These are phyloP conservation scores for Columba livia DNA, from an alignment of 2,113 vertebrate species.

Conservation along the genomic window DNA sequence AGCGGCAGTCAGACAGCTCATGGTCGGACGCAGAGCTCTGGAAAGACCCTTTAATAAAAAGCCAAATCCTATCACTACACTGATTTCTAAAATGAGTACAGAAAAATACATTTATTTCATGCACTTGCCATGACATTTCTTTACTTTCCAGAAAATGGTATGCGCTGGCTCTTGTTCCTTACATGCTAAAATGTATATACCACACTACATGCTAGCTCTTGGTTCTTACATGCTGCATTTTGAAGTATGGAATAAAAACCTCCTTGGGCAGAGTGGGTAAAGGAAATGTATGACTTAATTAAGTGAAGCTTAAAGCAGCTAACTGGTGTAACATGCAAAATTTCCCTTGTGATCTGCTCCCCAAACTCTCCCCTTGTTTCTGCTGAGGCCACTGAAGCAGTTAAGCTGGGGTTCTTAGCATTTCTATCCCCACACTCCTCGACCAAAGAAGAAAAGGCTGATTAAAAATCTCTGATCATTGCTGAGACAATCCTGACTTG, in stretches of 20 bases:
- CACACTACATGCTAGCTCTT: background rate
- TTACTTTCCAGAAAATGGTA: background rate
- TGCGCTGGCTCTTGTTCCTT: background rate
- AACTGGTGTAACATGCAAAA: conserved; percentile 43
- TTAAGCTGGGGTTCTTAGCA: conserved; percentile 2
- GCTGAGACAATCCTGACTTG: conserved; percentile 42
- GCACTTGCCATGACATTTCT: conserved; percentile 5
- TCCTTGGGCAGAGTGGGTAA: background rate
- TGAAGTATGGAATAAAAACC: conserved; percentile 21
- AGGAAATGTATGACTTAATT: conserved; percentile 24
- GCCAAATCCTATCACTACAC: background rate
- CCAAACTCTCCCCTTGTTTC: conserved; percentile 22
- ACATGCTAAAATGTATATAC: conserved; percentile 30
- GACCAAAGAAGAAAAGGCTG: conserved; percentile 24
- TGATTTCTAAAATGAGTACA: conserved; percentile 24
- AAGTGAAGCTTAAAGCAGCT: conserved; percentile 38
- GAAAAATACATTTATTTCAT: conserved; percentile 9
- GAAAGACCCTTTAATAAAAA: background rate
- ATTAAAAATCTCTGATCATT: conserved; percentile 58
- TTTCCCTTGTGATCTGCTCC: background rate
- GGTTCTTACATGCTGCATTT: background rate
- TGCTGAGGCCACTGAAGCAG: conserved; percentile 5
- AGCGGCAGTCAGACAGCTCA: background rate
- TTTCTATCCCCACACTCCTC: conserved; percentile 32
- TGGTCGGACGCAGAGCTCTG: background rate